Base-by-base conservation (phyloP, 1,140 invertebrate genomes). In the Sitophilus oryzae region DNA sequence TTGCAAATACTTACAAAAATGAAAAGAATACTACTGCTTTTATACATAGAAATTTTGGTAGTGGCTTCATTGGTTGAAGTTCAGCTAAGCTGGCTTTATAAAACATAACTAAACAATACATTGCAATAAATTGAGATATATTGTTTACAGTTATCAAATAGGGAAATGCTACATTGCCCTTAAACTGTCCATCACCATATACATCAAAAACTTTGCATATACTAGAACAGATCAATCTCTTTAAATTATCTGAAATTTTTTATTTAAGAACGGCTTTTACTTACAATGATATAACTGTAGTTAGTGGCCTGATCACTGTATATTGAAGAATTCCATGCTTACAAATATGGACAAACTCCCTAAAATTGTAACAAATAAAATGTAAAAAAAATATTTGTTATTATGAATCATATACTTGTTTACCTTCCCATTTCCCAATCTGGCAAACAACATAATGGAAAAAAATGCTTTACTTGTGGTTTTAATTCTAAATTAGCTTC, bases 21-120 rank as follows among this genome's bases (percentile, higher is more conserved):
- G 93, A 96, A 66, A 96, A 93, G 76, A 98, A 98, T 10, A 98
- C 91, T 48, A 98, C 94, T 66, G 91, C 89, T 79, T 98, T 98
- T 55, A 98, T 96, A 71, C 94, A 97, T n/a, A 97, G 76, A 76
- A 97, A 97, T 74, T 98, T 97, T 51, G 89, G 88, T 60, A 98
- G 79, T 5, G 94, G 93, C 66, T 88, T 88, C 85, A 97, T 93
- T 14, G 93, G 92, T 60, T 83, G 81, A 4, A 97, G 73, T 73
- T 95, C 90, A 58, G 85, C 79, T 63, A 82, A 82, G 72, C 90
- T 93, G 8, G 91, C 92, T 74, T 80, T 83, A 70, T 98, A 98
- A 72, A 98, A 97, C 45, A 97, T 75, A 4, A 96, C 88, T 44
- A 98, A 74, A 69, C 90, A 96, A 67, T 96, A 98, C 92, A 97